phyloP scores from a whole-genome alignment of 2,797 vertebrate species.

The Pelobates cultripes region DNA sequence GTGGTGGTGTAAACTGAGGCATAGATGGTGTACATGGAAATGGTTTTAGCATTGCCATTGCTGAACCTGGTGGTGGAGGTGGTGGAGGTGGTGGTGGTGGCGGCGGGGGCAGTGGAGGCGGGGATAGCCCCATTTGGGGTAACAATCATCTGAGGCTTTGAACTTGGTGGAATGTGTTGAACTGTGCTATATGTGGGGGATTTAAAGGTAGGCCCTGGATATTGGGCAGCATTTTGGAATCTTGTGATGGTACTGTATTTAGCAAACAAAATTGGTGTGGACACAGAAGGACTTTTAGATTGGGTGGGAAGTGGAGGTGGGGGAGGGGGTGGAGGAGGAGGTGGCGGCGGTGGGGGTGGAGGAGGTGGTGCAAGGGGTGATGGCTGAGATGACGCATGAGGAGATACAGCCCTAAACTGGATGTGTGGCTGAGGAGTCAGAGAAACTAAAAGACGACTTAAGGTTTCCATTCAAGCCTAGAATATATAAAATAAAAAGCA shows the following conservation, averaged over 20 bases:
- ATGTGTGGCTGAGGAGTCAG: conserved; percentile 78
- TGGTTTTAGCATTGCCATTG: conserved; percentile 84
- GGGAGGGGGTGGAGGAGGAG: conserved; percentile 70
- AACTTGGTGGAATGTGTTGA: conserved; percentile 49
- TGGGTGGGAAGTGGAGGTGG: conserved; percentile 78
- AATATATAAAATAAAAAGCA: conserved; percentile 58
- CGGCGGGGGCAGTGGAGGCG: conserved; percentile 79
- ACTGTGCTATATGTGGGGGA: conserved; percentile 56
- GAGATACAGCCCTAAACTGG: conserved; percentile 74
- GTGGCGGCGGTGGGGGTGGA: conserved; percentile 66
- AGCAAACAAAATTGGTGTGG: conserved; percentile 75
- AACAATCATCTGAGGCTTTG: conserved; percentile 76
- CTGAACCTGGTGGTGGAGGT: conserved; percentile 81
- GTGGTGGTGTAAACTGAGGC: conserved; percentile 68
- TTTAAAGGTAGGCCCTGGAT: conserved; percentile 69
- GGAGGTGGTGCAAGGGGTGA: conserved; percentile 67
- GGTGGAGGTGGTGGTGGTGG: conserved; percentile 77
- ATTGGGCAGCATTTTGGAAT: conserved; percentile 80
- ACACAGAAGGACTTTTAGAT: conserved; percentile 68
- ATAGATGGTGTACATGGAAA: conserved; percentile 73
- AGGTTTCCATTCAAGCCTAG: conserved; percentile 72
- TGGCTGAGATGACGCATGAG: conserved; percentile 71
- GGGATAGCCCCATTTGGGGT: conserved; percentile 72
- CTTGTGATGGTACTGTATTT: conserved; percentile 91
- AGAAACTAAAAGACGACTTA: conserved; percentile 80